phyloP scores from a whole-genome alignment of 2,888 invertebrate species.

The Drosophila longiperda region DNA sequence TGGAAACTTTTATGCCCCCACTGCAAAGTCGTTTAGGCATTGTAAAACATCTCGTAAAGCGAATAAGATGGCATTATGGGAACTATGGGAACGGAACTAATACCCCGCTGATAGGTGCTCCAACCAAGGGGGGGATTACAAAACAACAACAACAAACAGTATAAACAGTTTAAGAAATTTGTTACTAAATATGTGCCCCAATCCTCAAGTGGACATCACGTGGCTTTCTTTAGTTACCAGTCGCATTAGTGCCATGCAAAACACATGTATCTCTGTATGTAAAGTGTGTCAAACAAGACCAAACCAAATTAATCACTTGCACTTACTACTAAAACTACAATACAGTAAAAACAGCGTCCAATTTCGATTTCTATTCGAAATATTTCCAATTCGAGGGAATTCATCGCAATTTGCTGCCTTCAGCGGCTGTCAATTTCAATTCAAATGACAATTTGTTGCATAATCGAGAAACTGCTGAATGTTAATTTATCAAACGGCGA shows the following conservation, averaged over 20 bases:
- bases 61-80: slow-evolving; percentile 63
- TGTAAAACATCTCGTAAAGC: slow-evolving; percentile 75
- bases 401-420: slow-evolving; percentile 46
- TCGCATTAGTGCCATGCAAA: slow-evolving; percentile 11
- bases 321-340: slow-evolving; percentile 30
- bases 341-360: slow-evolving; percentile 9
- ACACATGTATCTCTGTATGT: slow-evolving; percentile 13
- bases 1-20: slow-evolving; percentile 64
- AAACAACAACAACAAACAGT: not conserved
- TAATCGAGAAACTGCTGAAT: slow-evolving; percentile 76
- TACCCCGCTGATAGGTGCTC: slow-evolving; percentile 60
- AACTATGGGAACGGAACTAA: slow-evolving; percentile 71
- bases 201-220: slow-evolving; percentile 36
- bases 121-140: slow-evolving; percentile 43
- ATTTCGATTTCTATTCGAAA: not conserved
- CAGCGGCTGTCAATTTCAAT: slow-evolving; percentile 73
- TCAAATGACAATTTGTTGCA: slow-evolving; percentile 79
- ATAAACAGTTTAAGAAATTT: slow-evolving; percentile 62
- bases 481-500: slow-evolving; percentile 81
- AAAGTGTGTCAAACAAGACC: slow-evolving; percentile 64
- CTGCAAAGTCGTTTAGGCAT: slow-evolving; percentile 67
- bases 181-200: slow-evolving; percentile 25
- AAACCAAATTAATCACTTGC: slow-evolving; percentile 66
- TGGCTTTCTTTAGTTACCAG: slow-evolving; percentile 12
- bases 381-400: slow-evolving; percentile 30